Conservation (phyloP, 2,888 invertebrate genomes). For the Lissonota sp. region DNA sequence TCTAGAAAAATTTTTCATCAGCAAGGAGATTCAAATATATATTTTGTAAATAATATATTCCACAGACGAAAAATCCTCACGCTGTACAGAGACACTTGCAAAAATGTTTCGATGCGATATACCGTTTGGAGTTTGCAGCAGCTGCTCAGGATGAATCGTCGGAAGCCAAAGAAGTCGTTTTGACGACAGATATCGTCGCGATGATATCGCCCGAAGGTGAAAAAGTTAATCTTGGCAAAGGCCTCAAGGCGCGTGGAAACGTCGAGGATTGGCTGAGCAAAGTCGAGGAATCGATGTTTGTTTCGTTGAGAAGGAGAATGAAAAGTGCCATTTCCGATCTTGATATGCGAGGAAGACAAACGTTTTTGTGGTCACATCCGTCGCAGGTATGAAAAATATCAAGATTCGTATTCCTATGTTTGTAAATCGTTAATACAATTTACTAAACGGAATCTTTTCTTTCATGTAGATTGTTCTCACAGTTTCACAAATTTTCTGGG, state of each 20-base stretch:
- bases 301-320: conserved; percentile 90
- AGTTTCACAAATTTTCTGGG: conserved; percentile 96
- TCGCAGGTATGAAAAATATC: conserved; percentile 86
- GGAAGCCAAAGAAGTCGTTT: conserved; percentile 82
- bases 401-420: too few species aligned
- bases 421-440: too few species aligned
- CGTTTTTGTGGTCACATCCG: conserved; percentile 90
- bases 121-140: conserved; percentile 90
- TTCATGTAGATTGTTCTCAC: conserved; percentile 89
- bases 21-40: too few species aligned
- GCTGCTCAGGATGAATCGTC: conserved; percentile 86
- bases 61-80: conserved; percentile 92
- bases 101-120: conserved; percentile 95
- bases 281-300: conserved; percentile 96
- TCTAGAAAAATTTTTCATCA: too few species aligned
- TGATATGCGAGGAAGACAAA: conserved; percentile 86
- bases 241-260: conserved; percentile 93
- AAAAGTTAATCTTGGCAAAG: conserved; percentile 91
- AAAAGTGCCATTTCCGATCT: conserved; percentile 90
- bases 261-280: conserved; percentile 97
- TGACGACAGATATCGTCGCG: conserved; percentile 93
- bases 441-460: conserved; percentile 55
- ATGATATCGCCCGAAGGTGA: conserved; percentile 97
- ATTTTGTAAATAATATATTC: too few species aligned
- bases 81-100: conserved; percentile 95